A percentile compares a stretch with the other conserved stretches of the same genome.
phyloP scores from a whole-genome alignment of 1,140 invertebrate genomes.

The Heliconius congener region DNA sequence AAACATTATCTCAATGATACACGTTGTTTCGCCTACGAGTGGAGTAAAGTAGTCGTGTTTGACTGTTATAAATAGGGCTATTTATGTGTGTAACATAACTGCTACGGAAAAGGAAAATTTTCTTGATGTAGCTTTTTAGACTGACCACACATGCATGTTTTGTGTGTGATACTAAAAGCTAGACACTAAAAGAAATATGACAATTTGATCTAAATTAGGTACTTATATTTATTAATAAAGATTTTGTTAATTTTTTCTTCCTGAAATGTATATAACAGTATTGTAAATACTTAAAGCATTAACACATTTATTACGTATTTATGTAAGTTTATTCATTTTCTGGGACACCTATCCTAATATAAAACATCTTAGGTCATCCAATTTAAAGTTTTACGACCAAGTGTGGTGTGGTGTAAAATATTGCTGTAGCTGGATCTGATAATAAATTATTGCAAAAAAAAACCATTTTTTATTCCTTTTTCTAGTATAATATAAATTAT shows the following conservation, averaged over 20 bases:
- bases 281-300: neutral
- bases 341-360: neutral
- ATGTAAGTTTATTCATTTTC: neutral
- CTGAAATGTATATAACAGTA: neutral
- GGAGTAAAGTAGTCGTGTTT: neutral
- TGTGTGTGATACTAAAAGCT: neutral
- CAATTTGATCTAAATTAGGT: too few relatives aligned
- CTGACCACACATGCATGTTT: neutral
- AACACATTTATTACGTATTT: neutral
- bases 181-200: too few relatives aligned
- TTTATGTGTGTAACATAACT: neutral
- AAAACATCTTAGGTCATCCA: neutral
- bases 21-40: conserved; percentile 1
- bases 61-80: neutral
- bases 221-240: neutral
- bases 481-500: too few relatives aligned
- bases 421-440: neutral
- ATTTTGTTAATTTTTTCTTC: neutral
- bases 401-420: neutral
- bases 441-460: too few relatives aligned
- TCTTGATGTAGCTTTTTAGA: neutral
- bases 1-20: neutral
- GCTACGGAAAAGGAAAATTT: neutral
- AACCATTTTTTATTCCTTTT: too few relatives aligned
- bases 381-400: neutral